Evolutionary conservation across 1,140 invertebrate genomes (phyloP).

Genomic region (Delia radicum): DNA sequence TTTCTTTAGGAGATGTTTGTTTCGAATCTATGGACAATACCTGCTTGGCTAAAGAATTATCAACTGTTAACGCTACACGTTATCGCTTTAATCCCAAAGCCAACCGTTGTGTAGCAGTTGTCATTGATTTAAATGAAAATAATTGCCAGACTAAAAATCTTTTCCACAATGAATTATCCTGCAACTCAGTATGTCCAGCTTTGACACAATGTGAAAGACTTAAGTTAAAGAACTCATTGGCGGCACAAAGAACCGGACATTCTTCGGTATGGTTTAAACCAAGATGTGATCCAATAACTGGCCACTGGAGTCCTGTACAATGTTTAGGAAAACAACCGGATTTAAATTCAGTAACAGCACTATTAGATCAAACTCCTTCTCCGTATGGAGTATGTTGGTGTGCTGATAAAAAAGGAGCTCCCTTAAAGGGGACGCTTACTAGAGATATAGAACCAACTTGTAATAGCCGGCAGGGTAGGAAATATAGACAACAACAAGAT

Average conservation of each 20-base stretch:
- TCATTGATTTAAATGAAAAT: conserved; percentile 61
- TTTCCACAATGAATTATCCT: conserved; percentile 80
- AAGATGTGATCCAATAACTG: conserved; percentile 69
- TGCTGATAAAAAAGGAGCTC: conserved; percentile 75
- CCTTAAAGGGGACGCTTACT: conserved; percentile 74
- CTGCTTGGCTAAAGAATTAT: conserved; percentile 55
- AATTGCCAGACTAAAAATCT: conserved; percentile 86
- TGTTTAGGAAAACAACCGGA: conserved; percentile 63
- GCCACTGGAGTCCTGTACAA: conserved; percentile 78
- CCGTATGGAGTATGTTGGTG: conserved; percentile 77
- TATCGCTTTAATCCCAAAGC: conserved; percentile 78
- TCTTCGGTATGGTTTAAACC: conserved; percentile 63
- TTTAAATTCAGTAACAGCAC: conserved; percentile 39
- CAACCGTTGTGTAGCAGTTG: conserved; percentile 73
- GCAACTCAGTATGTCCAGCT: conserved; percentile 78
- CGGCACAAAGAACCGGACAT: conserved; percentile 66
- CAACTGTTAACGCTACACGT: conserved; percentile 60
- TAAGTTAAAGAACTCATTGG: conserved; percentile 72
- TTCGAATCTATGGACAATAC: conserved; percentile 71
- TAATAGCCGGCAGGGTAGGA: conserved; percentile 73
- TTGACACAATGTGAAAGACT: conserved; percentile 78
- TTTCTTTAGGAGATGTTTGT: conserved; percentile 72
- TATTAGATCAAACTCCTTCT: conserved; percentile 2
- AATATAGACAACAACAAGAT: conserved; percentile 45
- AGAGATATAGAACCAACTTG: conserved; percentile 71